Evolutionary conservation across 2,113 vertebrate species (phyloP).

Genomic region (Melanostigma gelatinosum): DNA sequence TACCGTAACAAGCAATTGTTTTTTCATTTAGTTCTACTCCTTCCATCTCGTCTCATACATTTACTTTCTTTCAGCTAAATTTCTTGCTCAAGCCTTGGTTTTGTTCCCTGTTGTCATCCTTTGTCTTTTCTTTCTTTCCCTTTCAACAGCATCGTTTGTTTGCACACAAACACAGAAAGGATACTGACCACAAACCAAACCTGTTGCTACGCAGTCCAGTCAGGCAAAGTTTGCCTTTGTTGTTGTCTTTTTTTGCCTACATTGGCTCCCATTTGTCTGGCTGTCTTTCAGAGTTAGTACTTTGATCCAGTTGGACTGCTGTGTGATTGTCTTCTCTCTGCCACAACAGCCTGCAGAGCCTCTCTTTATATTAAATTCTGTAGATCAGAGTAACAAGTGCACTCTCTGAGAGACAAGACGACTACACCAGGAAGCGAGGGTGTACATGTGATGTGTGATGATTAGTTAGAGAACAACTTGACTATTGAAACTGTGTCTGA

Average conservation of each 20-base stretch:
- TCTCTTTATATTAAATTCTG: slow-evolving; percentile 45
- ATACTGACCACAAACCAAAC: slow-evolving; percentile 18
- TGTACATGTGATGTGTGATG: not conserved
- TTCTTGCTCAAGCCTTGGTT: not conserved
- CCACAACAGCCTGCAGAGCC: slow-evolving; percentile 35
- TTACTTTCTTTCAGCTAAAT: not conserved
- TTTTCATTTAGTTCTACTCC: not conserved
- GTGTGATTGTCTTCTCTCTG: slow-evolving; percentile 44
- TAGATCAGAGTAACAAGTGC: slow-evolving; percentile 24
- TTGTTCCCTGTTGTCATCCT: not conserved
- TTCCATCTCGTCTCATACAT: not conserved
- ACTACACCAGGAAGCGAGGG: not conserved
- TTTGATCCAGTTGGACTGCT: slow-evolving; percentile 53
- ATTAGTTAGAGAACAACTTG: slow-evolving; percentile 5
- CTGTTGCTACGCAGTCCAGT: not conserved
- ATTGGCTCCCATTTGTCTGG: slow-evolving; percentile 43
- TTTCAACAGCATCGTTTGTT: slow-evolving; percentile 2
- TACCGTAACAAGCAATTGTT: not conserved
- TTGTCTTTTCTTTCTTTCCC: slow-evolving; percentile 10
- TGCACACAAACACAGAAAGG: slow-evolving; percentile 14
- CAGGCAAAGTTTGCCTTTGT: slow-evolving; percentile 9
- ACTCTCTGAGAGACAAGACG: not conserved
- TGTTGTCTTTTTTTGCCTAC: not conserved
- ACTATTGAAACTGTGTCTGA: slow-evolving; percentile 15
- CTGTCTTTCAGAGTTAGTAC: slow-evolving; percentile 40